Base-by-base conservation (phyloP, 1,140 invertebrate genomes). In the Liolophura sinensis region DNA sequence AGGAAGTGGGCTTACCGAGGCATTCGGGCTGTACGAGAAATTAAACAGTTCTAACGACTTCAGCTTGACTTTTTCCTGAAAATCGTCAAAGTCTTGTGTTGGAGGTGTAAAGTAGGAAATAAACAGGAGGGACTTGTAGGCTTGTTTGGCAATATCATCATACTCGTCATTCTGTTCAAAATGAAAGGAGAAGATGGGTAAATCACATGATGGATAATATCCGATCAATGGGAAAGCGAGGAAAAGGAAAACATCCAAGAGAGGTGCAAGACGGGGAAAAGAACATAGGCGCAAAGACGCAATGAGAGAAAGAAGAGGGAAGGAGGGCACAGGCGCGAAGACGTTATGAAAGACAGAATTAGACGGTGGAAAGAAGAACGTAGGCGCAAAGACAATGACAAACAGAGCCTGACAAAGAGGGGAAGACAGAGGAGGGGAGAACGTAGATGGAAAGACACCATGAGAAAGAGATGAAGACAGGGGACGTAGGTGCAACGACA, bases 41-140 rank as follows among this genome's bases (percentile, higher is more conserved):
- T 64, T 64, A 18, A 70, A 70, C 47, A 70, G 20, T 18, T 63
- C 27, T 9, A 47, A 9, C 0, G 69, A 70, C 24, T 52, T 57
- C 4, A 49, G 31, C 57, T 69, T 72, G 0, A 72, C 64, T 16
- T 69, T 54, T 7, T 69, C 50, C 16, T 59, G 57, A 47, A 72
- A 72, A 14, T 66, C 56, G 20, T 18, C 9, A 54, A 66, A 72
- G 18, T 64, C 56, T n/a, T 46, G 12, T 6, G 55, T 67, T 15
- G 48, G 59, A 57, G 67, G 70, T 50, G 63, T 69, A 11, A 57
- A 66, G 56, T 72, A 72, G 1, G 61, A 60, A 5, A 72, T 47
- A 60, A 68, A 72, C 14, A 72, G 31, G 7, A 72, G n/a, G 7
- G 55, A 63, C 50, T n/a, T 61, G 27, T 72, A 72, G 0, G 70